Base-by-base conservation (phyloP, 2,888 invertebrate species). In the Anagyrus pseudococci region DNA sequence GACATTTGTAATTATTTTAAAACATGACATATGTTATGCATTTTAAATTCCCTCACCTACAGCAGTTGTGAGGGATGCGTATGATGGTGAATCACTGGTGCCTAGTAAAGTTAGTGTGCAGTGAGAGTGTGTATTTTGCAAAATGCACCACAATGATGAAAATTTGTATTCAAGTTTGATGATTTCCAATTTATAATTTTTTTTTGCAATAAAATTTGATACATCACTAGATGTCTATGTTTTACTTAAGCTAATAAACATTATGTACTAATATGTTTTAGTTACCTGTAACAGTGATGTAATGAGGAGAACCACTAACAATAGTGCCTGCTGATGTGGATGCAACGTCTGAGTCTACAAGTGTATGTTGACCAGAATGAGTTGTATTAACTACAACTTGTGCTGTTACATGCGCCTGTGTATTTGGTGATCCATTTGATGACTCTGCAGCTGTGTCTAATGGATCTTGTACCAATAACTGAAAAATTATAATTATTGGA, bases 241-340 rank as follows among this genome's bases (percentile, higher is more conserved):
- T 33, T 33, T 7, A 33, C 8, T 8, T 8, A 13, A 33, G 13
- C 6, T 7, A 33, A 33, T 8, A 33, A 33, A 33, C 6, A 33
- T 33, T 8, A 33, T 33, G 46, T 20, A 15, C 4, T 53, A 10
- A 17, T 41, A 56, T n/a, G 4, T 4, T 25, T 48, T 6, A 43
- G 23, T 33, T 80, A 89, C 90, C 89, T 73, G 90, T 87, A 29
- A 91, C 90, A 40, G 90, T 88, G 70, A 91, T 91, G 80, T 88
- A 91, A 66, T 87, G 87, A 37, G 85, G 85, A 15, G 85, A 79
- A 40, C 78, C 79, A 64, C 76, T 76, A 61, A 81, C 80, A 47
- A 81, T 80, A n/a, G 81, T 77, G 8, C 80, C 79, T 33, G 81
- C 69, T 23, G 83, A 81, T 41, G 84, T 81, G n/a, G 84, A 83